phyloP scores from a whole-genome alignment of 2,113 vertebrate species.

The Ovis canadensis region DNA sequence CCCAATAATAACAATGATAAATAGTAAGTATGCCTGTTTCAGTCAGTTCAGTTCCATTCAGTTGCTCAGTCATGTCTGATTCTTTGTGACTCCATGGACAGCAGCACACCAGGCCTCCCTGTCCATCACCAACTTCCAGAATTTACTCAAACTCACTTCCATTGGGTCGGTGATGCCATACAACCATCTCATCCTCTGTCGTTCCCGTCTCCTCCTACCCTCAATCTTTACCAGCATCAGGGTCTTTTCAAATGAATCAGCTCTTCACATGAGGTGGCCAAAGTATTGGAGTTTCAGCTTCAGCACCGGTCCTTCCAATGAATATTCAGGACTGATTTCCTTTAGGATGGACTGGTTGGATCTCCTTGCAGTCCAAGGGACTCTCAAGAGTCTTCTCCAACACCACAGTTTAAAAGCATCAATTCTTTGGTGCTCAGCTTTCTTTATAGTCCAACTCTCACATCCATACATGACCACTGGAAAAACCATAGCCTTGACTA shows the following conservation, averaged over 20 bases:
- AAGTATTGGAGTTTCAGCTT: neutral
- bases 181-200: neutral
- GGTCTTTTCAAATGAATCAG: neutral
- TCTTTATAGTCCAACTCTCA: neutral
- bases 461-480: neutral
- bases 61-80: neutral
- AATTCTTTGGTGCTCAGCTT: neutral
- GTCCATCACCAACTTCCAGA: neutral
- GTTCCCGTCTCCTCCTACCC: accelerated
- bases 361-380: neutral
- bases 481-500: neutral
- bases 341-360: neutral
- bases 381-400: neutral
- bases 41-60: neutral
- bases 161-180: neutral
- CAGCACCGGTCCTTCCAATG: neutral
- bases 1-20: neutral
- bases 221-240: neutral
- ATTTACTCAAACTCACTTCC: neutral
- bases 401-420: neutral
- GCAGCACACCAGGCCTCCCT: neutral
- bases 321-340: neutral
- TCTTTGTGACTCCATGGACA: accelerated
- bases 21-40: neutral
- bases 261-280: neutral